Percentiles rank a stretch among this genome's conserved stretches.
Conservation (phyloP, 2,888 invertebrate genomes). For the Atherix ibis region DNA sequence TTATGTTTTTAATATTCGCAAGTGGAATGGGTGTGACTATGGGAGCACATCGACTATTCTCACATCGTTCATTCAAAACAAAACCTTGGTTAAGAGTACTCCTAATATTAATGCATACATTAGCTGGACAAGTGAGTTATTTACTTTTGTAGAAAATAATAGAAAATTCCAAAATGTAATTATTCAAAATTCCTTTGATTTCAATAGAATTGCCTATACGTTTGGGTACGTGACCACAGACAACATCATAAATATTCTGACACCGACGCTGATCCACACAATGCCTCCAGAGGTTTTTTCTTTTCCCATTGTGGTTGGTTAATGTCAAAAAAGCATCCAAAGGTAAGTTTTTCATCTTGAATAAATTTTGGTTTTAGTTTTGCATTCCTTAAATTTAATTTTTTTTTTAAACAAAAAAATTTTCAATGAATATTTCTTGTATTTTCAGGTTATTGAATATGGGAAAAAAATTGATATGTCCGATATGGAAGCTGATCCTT, state of each 20-base stretch:
- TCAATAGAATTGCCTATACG: slow-evolving; percentile 50
- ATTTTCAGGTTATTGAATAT: slow-evolving; percentile 42
- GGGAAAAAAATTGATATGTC: slow-evolving; percentile 68
- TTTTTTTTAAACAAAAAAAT: slow-evolving; percentile 1
- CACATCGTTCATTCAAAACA: slow-evolving; percentile 67
- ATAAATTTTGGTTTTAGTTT: slow-evolving; percentile 36
- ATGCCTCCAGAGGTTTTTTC: slow-evolving; percentile 67
- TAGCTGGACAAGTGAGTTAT: slow-evolving; percentile 58
- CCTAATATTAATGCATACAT: slow-evolving; percentile 48
- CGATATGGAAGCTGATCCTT: slow-evolving; percentile 63
- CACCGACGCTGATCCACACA: slow-evolving; percentile 68
- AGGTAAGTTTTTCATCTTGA: slow-evolving; percentile 37
- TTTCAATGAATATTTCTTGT: background rate
- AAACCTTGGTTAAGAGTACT: slow-evolving; percentile 41
- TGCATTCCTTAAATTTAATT: background rate
- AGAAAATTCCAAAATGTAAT: background rate
- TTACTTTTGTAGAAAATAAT: background rate
- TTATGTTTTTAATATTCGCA: slow-evolving; percentile 17
- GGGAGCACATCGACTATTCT: slow-evolving; percentile 65
- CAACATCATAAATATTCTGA: slow-evolving; percentile 61
- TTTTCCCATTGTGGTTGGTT: slow-evolving; percentile 82
- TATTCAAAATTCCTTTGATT: slow-evolving; percentile 8
- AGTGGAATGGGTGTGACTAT: slow-evolving; percentile 52
- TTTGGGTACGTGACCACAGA: slow-evolving; percentile 68
- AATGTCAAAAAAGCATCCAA: slow-evolving; percentile 60